Percentiles rank a stretch among this genome's conserved stretches.
These are phyloP conservation scores for Netelia virgata DNA, from an alignment of 2,888 invertebrate species.

Conservation along the genomic window DNA sequence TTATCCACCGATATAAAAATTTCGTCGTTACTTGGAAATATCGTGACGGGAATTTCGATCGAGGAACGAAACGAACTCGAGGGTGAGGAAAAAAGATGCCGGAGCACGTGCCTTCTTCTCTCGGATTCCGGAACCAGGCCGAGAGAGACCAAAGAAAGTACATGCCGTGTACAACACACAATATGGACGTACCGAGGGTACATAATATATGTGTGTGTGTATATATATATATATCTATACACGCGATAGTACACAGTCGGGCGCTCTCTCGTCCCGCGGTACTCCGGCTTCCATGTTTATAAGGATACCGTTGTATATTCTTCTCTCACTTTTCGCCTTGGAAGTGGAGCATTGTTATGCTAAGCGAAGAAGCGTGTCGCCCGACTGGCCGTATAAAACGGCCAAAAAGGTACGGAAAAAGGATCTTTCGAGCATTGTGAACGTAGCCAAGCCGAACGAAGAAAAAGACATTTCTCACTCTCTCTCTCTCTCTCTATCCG, in stretches of 20 bases:
- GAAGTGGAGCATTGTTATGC: slow-evolving; percentile 77
- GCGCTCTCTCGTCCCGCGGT: slow-evolving; percentile 52
- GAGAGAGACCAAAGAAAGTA: slow-evolving; percentile 55
- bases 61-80: not conserved
- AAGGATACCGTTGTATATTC: slow-evolving; percentile 66
- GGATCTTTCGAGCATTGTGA: slow-evolving; percentile 54
- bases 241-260: slow-evolving; percentile 67
- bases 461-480: slow-evolving; percentile 12
- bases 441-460: slow-evolving; percentile 52
- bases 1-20: not conserved
- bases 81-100: not conserved
- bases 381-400: slow-evolving; percentile 49
- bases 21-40: not conserved
- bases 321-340: slow-evolving; percentile 52
- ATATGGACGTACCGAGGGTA: not conserved
- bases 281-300: slow-evolving; percentile 53
- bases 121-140: slow-evolving; percentile 51
- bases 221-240: slow-evolving; percentile 59
- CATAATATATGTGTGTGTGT: slow-evolving; percentile 50
- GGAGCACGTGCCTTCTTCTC: slow-evolving; percentile 51
- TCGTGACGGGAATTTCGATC: slow-evolving; percentile 43
- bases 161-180: slow-evolving; percentile 24
- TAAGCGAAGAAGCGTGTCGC: slow-evolving; percentile 74
- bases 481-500: slow-evolving; percentile 19
- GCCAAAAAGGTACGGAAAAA: slow-evolving; percentile 53